Percentiles rank a stretch among this genome's conserved stretches.
These are phyloP conservation scores for Oryzias sinensis DNA, from an alignment of 2,797 vertebrate species.

Conservation along the genomic window DNA sequence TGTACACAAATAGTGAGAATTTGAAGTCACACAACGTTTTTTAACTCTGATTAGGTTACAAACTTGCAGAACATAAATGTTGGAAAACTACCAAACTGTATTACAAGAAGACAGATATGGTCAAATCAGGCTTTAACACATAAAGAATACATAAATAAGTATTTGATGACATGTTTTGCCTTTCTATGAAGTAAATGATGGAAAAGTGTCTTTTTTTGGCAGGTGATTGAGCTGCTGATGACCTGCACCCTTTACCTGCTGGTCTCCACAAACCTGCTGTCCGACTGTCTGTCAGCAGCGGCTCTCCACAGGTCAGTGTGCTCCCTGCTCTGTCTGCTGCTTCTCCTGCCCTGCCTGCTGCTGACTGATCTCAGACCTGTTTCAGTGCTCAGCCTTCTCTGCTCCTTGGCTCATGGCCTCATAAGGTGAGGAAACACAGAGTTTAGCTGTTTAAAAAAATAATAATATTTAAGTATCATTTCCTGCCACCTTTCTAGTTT, in stretches of 20 bases:
- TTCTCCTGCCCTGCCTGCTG: constrained; percentile 77
- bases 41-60: no score
- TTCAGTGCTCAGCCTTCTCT: constrained; percentile 81
- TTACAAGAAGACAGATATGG: no score
- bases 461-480: background rate
- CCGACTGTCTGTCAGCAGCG: constrained; percentile 70
- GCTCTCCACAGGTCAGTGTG: constrained; percentile 72
- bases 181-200: background rate
- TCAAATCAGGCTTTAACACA: no score
- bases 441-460: background rate
- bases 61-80: no score
- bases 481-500: no score
- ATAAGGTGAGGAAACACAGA: constrained; percentile 62
- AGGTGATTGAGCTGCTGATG: constrained; percentile 80
- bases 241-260: constrained; percentile 81
- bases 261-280: constrained; percentile 77
- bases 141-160: no score
- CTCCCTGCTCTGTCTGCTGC: constrained; percentile 72
- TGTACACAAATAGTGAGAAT: no score
- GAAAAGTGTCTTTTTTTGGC: background rate
- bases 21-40: no score
- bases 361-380: constrained; percentile 80
- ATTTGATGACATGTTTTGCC: background rate
- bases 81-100: no score
- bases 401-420: constrained; percentile 82